Conservation (phyloP, 2,888 invertebrate species). For the Myopa tessellatipennis region DNA sequence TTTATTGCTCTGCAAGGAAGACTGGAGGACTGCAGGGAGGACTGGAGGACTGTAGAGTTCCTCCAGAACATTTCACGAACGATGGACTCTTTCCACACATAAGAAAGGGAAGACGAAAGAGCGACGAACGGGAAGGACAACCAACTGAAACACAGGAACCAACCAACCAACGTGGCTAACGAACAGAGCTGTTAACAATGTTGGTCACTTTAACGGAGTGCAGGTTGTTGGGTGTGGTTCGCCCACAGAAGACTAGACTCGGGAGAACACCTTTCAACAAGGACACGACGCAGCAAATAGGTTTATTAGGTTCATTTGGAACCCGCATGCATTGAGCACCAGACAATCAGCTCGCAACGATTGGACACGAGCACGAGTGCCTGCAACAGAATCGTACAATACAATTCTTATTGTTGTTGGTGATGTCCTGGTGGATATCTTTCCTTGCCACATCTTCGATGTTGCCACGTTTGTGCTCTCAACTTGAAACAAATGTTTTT, state of each 20-base stretch:
- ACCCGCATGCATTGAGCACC: conserved; percentile 38
- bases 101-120: background rate
- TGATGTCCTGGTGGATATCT: background rate
- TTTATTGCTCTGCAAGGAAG: conserved; percentile 33
- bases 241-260: background rate
- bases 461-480: conserved; percentile 21
- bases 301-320: conserved; percentile 37
- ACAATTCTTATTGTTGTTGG: conserved; percentile 19
- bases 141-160: background rate
- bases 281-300: conserved; percentile 31
- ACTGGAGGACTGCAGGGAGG: background rate
- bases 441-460: conserved; percentile 5
- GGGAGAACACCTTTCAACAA: conserved; percentile 36
- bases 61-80: background rate
- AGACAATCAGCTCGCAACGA: conserved; percentile 27
- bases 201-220: conserved; percentile 19
- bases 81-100: background rate
- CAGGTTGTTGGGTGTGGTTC: background rate
- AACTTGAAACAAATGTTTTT: conserved; percentile 2
- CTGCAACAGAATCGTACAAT: background rate
- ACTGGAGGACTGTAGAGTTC: background rate
- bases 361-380: background rate
- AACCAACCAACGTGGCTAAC: conserved; percentile 1
- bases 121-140: background rate
- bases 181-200: conserved; percentile 28